Conservation (phyloP, 2,113 vertebrate genomes). For the Upupa epops region DNA sequence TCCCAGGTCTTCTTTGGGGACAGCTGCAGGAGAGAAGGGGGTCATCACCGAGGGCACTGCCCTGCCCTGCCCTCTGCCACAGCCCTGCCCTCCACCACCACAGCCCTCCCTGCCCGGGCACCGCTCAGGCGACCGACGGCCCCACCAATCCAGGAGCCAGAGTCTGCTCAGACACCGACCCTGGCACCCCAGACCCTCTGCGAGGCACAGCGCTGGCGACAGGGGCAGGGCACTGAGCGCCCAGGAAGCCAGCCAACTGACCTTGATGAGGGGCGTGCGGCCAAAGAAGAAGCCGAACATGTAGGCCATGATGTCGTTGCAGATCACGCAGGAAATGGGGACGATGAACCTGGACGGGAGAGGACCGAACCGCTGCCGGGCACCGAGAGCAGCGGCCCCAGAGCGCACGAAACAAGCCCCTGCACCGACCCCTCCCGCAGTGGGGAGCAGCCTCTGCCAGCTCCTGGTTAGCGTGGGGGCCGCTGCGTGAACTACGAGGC, state of each 20-base stretch:
- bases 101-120: background rate
- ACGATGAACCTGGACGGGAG: constrained; percentile 90
- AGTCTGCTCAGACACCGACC: background rate
- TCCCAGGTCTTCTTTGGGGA: constrained; percentile 99
- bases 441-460: background rate
- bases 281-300: constrained; percentile 99
- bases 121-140: background rate
- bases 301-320: constrained; percentile 99
- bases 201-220: too few species aligned
- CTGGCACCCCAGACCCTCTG: too few species aligned
- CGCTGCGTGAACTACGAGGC: too few species aligned
- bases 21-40: constrained; percentile 75
- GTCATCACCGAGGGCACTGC: background rate
- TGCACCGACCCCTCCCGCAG: too few species aligned
- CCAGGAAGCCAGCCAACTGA: too few species aligned
- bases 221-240: too few species aligned
- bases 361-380: background rate
- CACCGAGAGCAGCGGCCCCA: background rate
- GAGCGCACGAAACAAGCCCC: background rate
- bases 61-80: too few species aligned
- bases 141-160: background rate
- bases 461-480: too few species aligned
- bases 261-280: constrained; percentile 97
- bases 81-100: too few species aligned
- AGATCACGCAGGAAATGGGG: constrained; percentile 98